Percentiles rank a stretch among this genome's conserved stretches.
Evolutionary conservation across 2,797 vertebrate species (phyloP).

Genomic region (Tragopan temminckii): DNA sequence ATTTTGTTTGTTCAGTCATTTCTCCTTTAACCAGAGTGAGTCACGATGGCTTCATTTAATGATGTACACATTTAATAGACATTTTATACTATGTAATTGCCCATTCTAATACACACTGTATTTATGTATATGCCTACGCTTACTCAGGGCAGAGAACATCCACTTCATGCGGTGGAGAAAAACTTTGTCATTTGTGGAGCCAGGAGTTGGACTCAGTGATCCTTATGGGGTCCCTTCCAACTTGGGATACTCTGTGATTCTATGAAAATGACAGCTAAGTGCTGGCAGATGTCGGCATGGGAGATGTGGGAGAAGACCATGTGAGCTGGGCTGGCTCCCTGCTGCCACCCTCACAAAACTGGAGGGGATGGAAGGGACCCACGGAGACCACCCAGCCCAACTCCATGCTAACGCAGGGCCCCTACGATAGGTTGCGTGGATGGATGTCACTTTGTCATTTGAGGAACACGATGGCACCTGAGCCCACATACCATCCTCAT

Average conservation of each 20-base stretch:
- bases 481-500: fast-evolving
- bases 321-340: too few relatives aligned
- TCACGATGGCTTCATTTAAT: slow-evolving; percentile 38
- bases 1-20: slow-evolving; percentile 50
- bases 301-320: too few relatives aligned
- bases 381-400: not conserved
- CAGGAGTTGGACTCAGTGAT: too few relatives aligned
- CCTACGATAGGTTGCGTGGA: not conserved
- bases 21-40: slow-evolving; percentile 69
- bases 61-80: not conserved
- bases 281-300: not conserved
- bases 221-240: too few relatives aligned
- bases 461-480: not conserved
- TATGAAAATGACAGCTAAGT: not conserved
- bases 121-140: not conserved
- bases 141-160: not conserved
- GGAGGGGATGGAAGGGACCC: not conserved
- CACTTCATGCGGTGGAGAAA: not conserved
- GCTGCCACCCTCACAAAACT: not conserved
- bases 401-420: not conserved
- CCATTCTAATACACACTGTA: too few relatives aligned
- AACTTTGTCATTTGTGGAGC: too few relatives aligned
- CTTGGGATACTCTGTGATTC: too few relatives aligned
- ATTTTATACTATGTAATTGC: not conserved
- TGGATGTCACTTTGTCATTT: fast-evolving